These are phyloP conservation scores for Protonibea diacanthus DNA, from an alignment of 2,797 vertebrate genomes.

Conservation along the genomic window DNA sequence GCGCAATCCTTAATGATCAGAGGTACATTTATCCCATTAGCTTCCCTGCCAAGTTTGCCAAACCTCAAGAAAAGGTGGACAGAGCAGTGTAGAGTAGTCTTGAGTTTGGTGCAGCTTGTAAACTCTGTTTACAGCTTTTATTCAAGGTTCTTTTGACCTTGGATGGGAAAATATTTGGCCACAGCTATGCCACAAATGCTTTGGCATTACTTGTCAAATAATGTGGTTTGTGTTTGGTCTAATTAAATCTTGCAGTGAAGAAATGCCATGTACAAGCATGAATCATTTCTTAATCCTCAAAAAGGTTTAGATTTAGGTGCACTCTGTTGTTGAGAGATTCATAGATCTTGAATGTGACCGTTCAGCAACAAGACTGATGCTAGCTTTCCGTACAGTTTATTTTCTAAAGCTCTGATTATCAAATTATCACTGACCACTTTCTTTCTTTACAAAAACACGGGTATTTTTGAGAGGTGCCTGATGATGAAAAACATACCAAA, in stretches of 20 bases:
- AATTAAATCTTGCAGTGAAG: slow-evolving; percentile 1
- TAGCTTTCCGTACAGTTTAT: not conserved
- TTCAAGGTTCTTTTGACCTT: slow-evolving; percentile 36
- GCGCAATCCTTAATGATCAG: slow-evolving; percentile 56
- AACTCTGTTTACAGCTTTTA: slow-evolving; percentile 33
- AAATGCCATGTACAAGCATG: not conserved
- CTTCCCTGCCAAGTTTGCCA: slow-evolving; percentile 29
- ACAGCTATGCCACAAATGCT: slow-evolving; percentile 6
- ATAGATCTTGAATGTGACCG: not conserved
- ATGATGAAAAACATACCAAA: too few relatives aligned
- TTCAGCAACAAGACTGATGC: not conserved
- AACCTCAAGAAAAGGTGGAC: slow-evolving; percentile 3
- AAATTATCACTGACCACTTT: not conserved
- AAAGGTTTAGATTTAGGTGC: not conserved
- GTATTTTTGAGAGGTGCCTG: too few relatives aligned
- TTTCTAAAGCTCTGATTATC: not conserved
- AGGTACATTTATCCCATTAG: slow-evolving; percentile 43
- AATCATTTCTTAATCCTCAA: not conserved
- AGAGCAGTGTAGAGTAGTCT: slow-evolving; percentile 14
- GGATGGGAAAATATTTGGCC: slow-evolving; percentile 17
- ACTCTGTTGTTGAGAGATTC: not conserved
- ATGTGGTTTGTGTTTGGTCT: slow-evolving; percentile 22
- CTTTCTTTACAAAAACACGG: not conserved
- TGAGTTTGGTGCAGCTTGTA: slow-evolving; percentile 24
- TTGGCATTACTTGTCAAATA: not conserved